Evolutionary conservation across 1,140 invertebrate species (phyloP), one percentile per base, ranked within the genome.

Genomic region (Yoshiicerus persimilis): DNA sequence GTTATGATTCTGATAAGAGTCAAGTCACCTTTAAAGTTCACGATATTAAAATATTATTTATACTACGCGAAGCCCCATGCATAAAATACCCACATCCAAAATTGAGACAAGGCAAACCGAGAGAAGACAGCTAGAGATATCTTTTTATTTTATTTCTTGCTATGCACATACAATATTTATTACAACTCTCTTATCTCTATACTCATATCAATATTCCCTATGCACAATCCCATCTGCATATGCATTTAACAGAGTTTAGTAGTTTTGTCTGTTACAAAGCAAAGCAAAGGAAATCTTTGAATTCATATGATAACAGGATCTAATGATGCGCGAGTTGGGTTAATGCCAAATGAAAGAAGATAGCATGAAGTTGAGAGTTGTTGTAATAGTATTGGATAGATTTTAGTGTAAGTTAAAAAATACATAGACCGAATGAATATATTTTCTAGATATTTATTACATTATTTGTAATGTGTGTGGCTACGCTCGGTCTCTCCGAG

Each of bases 291-390:
- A 64, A 64, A 64, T 86, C 62, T 41, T 86, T 38, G 47, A 86
- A 86, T 86, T 86, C 85, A 36, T 56, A 64, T 86, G 38, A 70
- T 86, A 86, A 86, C 85, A 47, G 85, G 85, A 86, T 86, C 85
- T 86, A 86, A 86, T 86, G 85, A 86, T 86, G 85, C 85, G 85
- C 85, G 23, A 86, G 62, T 64, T 66, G 85, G 85, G 47, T 64
- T 36, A 36, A 34, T 70, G 85, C 64, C 47, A 86, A 86, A 47
- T 41, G 47, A 38, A 70, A 39, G 64, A 86, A 70, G 66, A 36
- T 27, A 34, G 47, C 85, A 86, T 86, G 56, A 86, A 86, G 64
- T 34, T 64, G 39, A 86, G n/a, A 86, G 77, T 83, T 83, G 66
- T 30, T 83, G 27, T 38, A 83, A 36, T 32, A 83, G n/a, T n/a